These are phyloP conservation scores for Paracentrotus lividus DNA, from an alignment of 53 echinoderm and acorn worm genomes.

Conservation along the genomic window DNA sequence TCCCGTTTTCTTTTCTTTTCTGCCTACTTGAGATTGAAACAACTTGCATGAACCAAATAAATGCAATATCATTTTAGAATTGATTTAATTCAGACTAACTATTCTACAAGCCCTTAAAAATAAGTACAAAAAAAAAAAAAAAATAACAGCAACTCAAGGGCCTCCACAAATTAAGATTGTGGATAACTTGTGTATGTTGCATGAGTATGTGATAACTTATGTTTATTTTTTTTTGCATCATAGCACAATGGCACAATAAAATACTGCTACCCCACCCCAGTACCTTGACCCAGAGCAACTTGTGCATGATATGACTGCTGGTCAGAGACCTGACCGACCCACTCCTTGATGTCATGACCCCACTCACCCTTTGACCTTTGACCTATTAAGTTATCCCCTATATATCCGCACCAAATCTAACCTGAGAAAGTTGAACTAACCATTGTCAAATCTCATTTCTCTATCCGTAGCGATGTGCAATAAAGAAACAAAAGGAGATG, in stretches of 20 bases:
- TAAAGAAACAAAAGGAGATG: constrained; percentile 16
- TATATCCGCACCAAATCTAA: background rate
- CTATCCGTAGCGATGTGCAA: constrained; percentile 1
- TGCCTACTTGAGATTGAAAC: background rate
- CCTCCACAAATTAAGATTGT: too few species aligned
- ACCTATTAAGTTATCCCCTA: background rate
- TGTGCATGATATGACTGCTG: background rate
- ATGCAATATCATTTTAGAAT: background rate
- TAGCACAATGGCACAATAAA: background rate
- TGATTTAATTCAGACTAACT: too few species aligned
- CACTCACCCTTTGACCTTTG: background rate
- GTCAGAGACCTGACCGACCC: background rate
- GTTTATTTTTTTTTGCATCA: background rate
- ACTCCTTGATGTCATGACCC: too few species aligned
- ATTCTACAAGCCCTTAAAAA: too few species aligned
- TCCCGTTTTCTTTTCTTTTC: background rate
- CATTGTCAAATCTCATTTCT: constrained; percentile 20
- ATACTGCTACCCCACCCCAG: background rate
- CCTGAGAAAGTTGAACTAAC: background rate
- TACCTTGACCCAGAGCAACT: too few species aligned
- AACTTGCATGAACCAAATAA: background rate
- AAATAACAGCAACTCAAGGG: too few species aligned
- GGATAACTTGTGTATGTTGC: too few species aligned
- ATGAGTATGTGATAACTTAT: background rate
- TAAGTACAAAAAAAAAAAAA: too few species aligned